Conservation (phyloP, 2,888 invertebrate genomes). For the Cecidostiba fungosa region DNA sequence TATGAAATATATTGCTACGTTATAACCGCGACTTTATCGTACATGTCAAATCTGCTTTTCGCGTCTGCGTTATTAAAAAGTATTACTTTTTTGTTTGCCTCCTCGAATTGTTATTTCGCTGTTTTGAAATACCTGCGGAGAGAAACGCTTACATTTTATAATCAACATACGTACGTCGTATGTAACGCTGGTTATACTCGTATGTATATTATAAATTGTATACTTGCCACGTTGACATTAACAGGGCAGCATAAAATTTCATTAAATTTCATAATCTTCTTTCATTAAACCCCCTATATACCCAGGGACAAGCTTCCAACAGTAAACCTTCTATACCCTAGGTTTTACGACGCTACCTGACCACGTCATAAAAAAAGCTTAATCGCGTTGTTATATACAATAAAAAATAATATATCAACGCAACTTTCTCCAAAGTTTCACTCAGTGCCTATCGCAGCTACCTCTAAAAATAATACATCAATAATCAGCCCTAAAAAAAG, state of each 20-base stretch:
- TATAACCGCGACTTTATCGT: neutral
- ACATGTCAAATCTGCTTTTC: neutral
- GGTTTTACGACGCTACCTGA: neutral
- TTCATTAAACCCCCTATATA: neutral
- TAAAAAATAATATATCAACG: neutral
- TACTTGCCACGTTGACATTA: neutral
- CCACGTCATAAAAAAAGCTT: neutral
- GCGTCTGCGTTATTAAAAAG: neutral
- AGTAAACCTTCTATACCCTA: neutral
- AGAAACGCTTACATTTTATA: too few species aligned
- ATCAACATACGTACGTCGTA: neutral
- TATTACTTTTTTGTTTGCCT: neutral
- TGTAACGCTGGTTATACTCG: neutral
- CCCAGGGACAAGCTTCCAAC: neutral
- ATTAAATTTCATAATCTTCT: neutral
- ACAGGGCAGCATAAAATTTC: neutral
- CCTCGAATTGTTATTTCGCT: neutral
- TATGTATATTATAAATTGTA: neutral
- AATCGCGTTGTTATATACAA: neutral
- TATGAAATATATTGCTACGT: neutral
- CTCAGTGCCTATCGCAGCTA: neutral
- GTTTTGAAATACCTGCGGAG: too few species aligned
- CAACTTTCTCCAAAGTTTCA: neutral
- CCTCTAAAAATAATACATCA: conserved; percentile 18
- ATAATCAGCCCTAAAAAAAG: conserved; percentile 1